A percentile compares a stretch with the other conserved stretches of the same genome.
Conservation (phyloP, 1,140 invertebrate species). For the Tetragonula clypearis region DNA sequence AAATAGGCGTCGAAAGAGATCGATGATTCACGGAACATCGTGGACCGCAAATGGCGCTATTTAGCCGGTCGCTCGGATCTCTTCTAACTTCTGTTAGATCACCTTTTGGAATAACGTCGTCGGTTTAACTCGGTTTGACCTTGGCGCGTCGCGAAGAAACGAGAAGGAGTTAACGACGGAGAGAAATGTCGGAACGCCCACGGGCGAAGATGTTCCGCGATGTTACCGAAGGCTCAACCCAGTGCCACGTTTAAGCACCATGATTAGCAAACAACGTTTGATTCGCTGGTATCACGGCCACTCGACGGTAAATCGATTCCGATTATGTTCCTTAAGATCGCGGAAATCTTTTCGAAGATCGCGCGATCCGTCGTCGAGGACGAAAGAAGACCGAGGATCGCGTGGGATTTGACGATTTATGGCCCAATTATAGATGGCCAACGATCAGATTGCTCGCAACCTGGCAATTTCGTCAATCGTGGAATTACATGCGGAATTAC, state of each 20-base stretch:
- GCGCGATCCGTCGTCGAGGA: neutral
- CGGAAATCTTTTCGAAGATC: neutral
- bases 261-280: neutral
- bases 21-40: conserved; percentile 44
- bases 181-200: conserved; percentile 35
- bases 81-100: conserved; percentile 51
- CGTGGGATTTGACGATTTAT: conserved; percentile 4
- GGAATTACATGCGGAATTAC: neutral
- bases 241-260: neutral
- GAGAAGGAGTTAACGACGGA: conserved; percentile 32
- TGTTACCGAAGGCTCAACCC: neutral
- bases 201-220: neutral
- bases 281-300: neutral
- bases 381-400: neutral
- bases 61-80: neutral
- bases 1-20: neutral
- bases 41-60: conserved; percentile 4
- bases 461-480: conserved; percentile 1
- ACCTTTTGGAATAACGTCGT: conserved; percentile 57
- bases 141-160: conserved; percentile 30
- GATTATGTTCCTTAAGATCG: too few species aligned
- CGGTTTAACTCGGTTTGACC: conserved; percentile 44
- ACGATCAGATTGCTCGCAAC: neutral
- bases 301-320: too few species aligned
- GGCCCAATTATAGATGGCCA: neutral